These are phyloP conservation scores for Hydrozoanthus tunicans DNA, from an alignment of 64 coral and sea anemone genomes.

Conservation along the genomic window DNA sequence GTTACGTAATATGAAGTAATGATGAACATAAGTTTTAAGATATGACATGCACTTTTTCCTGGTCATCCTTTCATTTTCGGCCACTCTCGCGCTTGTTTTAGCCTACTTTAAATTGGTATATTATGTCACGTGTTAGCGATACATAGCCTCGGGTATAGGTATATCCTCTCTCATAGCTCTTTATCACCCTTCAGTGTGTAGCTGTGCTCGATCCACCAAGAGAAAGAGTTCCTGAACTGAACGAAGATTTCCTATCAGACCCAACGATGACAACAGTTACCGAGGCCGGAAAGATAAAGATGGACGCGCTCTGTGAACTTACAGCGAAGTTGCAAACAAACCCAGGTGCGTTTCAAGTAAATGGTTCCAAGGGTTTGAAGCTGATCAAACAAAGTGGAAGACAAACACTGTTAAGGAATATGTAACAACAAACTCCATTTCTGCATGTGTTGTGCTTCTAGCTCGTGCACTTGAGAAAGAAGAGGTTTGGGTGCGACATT, in stretches of 20 bases:
- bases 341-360: constrained; percentile 1
- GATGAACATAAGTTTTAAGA: background rate
- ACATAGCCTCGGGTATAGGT: background rate
- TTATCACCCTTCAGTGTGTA: constrained; percentile 24
- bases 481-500: too few species aligned
- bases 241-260: constrained; percentile 1
- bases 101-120: background rate
- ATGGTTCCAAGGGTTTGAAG: background rate
- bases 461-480: too few species aligned
- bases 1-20: background rate
- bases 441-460: too few species aligned
- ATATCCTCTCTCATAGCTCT: too few species aligned
- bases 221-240: constrained; percentile 34
- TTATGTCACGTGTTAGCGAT: background rate
- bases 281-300: constrained; percentile 54
- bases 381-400: background rate
- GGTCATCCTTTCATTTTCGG: background rate
- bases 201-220: constrained; percentile 32
- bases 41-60: background rate
- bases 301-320: constrained; percentile 58
- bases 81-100: background rate
- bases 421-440: too few species aligned
- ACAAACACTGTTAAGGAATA: too few species aligned
- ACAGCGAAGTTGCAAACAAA: constrained; percentile 48
- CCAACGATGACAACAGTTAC: constrained; percentile 18